Evolutionary conservation across 1,140 invertebrate species (phyloP).

Genomic region (Drosophila mayri): DNA sequence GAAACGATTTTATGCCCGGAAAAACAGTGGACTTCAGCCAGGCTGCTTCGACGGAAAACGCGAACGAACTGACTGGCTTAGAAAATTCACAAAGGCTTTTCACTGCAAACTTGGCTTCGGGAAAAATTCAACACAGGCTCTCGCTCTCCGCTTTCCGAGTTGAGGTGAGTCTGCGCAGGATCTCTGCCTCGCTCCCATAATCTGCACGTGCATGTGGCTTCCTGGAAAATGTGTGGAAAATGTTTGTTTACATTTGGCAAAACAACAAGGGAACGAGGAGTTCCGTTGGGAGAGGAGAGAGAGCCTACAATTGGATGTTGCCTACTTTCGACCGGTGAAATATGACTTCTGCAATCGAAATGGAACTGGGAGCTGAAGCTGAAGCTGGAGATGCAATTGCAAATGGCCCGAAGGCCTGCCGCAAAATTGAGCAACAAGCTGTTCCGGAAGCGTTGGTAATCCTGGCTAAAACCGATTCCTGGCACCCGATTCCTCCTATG

Average conservation of each 20-base stretch:
- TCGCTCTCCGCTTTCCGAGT: neutral
- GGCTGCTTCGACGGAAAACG: conserved; percentile 50
- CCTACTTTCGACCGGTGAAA: conserved; percentile 68
- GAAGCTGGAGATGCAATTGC: conserved; percentile 11
- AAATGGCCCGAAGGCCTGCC: conserved; percentile 24
- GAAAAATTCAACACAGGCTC: conserved; percentile 52
- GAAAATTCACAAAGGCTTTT: conserved; percentile 42
- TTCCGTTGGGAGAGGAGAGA: neutral
- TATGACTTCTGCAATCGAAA: conserved; percentile 61
- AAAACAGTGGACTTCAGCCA: conserved; percentile 23
- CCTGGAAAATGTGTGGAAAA: conserved; percentile 53
- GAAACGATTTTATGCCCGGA: neutral
- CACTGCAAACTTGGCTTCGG: conserved; percentile 44
- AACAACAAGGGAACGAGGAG: conserved; percentile 19
- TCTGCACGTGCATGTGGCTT: conserved; percentile 68
- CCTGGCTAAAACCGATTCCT: conserved; percentile 33
- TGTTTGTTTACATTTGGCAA: conserved; percentile 78
- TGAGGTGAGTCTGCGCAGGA: conserved; percentile 70
- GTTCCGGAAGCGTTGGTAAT: conserved; percentile 48
- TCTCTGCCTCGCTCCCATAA: conserved; percentile 9
- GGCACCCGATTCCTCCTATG: neutral
- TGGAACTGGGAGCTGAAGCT: neutral
- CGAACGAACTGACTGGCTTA: conserved; percentile 65
- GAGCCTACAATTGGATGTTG: conserved; percentile 63
- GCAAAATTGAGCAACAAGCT: conserved; percentile 69